Evolutionary conservation across 2,888 invertebrate genomes (phyloP).

Genomic region (Scelioninae gen. 1): DNA sequence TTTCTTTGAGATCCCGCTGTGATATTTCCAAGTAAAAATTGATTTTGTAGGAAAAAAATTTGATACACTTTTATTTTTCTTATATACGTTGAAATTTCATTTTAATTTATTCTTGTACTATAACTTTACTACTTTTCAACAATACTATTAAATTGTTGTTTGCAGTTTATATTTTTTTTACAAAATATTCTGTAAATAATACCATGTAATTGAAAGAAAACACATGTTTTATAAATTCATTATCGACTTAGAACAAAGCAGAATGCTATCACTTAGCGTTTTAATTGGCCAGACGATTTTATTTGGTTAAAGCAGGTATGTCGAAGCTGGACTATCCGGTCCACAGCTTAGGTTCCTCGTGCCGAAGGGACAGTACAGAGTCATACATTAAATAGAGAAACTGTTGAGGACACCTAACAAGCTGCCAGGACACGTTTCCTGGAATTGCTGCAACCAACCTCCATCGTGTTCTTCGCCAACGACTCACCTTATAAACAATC

Average conservation of each 20-base stretch:
- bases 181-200: too few species aligned
- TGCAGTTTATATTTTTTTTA: too few species aligned
- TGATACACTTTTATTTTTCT: background rate
- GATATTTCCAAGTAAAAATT: slow-evolving; percentile 32
- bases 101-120: too few species aligned
- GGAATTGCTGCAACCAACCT: slow-evolving; percentile 78
- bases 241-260: slow-evolving; percentile 7
- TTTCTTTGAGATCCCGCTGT: slow-evolving; percentile 25
- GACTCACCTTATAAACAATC: slow-evolving; percentile 59
- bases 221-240: slow-evolving; percentile 12
- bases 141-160: too few species aligned
- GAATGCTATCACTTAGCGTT: slow-evolving; percentile 4
- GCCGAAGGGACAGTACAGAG: slow-evolving; percentile 76
- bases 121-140: too few species aligned
- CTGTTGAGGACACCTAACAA: slow-evolving; percentile 82
- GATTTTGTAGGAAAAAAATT: slow-evolving; percentile 26
- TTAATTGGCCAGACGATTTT: slow-evolving; percentile 64
- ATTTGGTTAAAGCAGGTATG: slow-evolving; percentile 70
- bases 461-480: slow-evolving; percentile 58
- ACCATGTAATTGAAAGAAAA: background rate
- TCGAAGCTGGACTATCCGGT: slow-evolving; percentile 62
- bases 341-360: slow-evolving; percentile 55
- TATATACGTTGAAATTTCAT: too few species aligned
- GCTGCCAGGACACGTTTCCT: slow-evolving; percentile 82
- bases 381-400: slow-evolving; percentile 80